These are phyloP conservation scores for Poecilia velifera DNA, from an alignment of 2,797 vertebrate species.

Conservation along the genomic window DNA sequence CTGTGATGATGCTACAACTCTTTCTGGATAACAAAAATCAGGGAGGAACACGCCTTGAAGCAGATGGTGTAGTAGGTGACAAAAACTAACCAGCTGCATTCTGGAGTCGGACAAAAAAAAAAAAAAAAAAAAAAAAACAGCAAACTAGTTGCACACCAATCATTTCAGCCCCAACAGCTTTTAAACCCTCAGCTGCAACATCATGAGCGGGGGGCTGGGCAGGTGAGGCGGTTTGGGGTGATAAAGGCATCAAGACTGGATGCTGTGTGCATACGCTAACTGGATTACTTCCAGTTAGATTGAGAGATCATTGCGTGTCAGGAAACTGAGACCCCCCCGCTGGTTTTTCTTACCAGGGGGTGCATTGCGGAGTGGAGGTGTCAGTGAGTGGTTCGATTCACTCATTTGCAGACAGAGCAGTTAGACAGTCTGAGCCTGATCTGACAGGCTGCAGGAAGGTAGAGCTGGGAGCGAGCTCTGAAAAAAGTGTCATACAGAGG, in stretches of 20 bases:
- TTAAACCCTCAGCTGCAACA: constrained; percentile 41
- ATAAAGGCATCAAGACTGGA: constrained; percentile 54
- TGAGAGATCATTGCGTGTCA: constrained; percentile 77
- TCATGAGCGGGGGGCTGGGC: constrained; percentile 10
- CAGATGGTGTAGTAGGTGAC: constrained; percentile 47
- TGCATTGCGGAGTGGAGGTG: constrained; percentile 44
- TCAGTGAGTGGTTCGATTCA: constrained; percentile 43
- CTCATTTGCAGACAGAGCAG: constrained; percentile 54
- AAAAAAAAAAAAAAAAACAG: background rate
- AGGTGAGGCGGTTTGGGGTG: background rate
- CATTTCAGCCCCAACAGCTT: constrained; percentile 46
- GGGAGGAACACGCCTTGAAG: constrained; percentile 16
- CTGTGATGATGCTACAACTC: background rate
- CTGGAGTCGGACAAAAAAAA: constrained; percentile 38
- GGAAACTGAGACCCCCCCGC: constrained; percentile 66
- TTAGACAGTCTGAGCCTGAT: constrained; percentile 52
- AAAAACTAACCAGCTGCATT: constrained; percentile 53
- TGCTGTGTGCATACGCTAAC: constrained; percentile 67
- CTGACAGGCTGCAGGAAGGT: constrained; percentile 56
- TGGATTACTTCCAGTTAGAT: constrained; percentile 78
- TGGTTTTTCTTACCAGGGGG: constrained; percentile 50
- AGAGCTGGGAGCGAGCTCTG: constrained; percentile 47
- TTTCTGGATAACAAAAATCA: background rate
- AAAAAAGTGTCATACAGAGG: constrained; percentile 53
- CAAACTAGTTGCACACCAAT: constrained; percentile 59